Conservation (phyloP, 2,113 vertebrate species). For the Petroica traversi region DNA sequence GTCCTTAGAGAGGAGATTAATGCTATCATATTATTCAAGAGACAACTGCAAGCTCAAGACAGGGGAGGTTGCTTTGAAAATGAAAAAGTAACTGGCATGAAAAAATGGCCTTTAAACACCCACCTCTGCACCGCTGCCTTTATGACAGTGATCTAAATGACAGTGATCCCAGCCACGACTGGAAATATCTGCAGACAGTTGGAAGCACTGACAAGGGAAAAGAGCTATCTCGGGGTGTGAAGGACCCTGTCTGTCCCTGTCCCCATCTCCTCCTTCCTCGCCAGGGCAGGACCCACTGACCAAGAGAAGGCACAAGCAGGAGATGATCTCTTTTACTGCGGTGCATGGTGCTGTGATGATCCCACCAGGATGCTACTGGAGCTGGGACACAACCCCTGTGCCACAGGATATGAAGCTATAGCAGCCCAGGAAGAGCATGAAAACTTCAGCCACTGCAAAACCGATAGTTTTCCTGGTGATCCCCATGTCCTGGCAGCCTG, state of each 20-base stretch:
- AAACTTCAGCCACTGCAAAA: neutral
- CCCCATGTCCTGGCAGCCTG: neutral
- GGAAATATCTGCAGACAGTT: neutral
- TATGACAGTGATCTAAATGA: neutral
- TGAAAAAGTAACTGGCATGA: neutral
- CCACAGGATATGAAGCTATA: neutral
- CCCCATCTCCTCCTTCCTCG: neutral
- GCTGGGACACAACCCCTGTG: neutral
- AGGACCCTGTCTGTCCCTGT: neutral
- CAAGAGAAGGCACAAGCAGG: neutral
- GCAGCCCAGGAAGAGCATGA: neutral
- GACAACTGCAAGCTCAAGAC: neutral
- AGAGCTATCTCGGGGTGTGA: neutral
- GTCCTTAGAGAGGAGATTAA: slow-evolving; percentile 10
- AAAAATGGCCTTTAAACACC: neutral
- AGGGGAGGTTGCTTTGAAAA: slow-evolving; percentile 7
- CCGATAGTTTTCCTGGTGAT: neutral
- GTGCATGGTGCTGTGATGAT: rapidly evolving
- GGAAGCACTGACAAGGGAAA: neutral
- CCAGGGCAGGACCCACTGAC: neutral
- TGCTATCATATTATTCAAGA: slow-evolving; percentile 7
- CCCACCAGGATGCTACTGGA: neutral
- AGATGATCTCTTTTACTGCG: neutral
- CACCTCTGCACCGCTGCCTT: neutral
- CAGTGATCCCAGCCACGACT: neutral